Base-by-base conservation (phyloP, 2,113 vertebrate genomes). In the Cyprinodon brontotheroides region DNA sequence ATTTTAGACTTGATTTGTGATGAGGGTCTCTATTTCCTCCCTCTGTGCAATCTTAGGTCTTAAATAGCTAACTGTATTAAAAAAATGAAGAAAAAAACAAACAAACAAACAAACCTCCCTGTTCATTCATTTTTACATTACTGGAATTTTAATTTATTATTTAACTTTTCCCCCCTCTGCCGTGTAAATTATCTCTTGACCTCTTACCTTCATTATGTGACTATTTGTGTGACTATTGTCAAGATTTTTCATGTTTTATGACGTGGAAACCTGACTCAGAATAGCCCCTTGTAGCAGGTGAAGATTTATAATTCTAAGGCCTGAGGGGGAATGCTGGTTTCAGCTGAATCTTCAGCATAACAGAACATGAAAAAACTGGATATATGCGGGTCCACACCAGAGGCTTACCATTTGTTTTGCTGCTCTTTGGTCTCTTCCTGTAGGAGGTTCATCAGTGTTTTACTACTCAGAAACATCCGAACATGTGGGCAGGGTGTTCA, bases 361-460 rank as follows among this genome's bases (percentile, higher is more conserved):
- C 45, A 38, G 20, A 70, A 65, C 36, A 15, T 38, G 50, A 68
- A 61, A 72, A 37, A 65, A 61, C 0, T 29, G n/a, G 48, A 75
- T 69, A 43, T 57, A 79, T 22, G 36, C 38, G 20, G 38, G 39
- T 1, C n/a, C 81, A 68, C 57, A 71, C 64, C 12, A 62, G 29
- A 73, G n/a, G 69, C 11, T 40, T 70, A 78, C 66, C 0, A 91
- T 89, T 87, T 86, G 80, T 48, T n/a, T n/a, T 45, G 85, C 68
- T 61, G 79, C 82, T 88, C 81, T 67, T 87, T 69, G 48, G 45
- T 70, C 70, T 80, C 82, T 74, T 85, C 71, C 84, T n/a, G 74
- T 43, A 47, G 68, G 63, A 68, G 65, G 64, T 61, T 71, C 50
- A 47, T 77, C 71, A 79, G 12, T 76, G 73, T 68, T 47, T 68